phyloP scores from a whole-genome alignment of 2,113 vertebrate species.

The Baryphthengus martii region DNA sequence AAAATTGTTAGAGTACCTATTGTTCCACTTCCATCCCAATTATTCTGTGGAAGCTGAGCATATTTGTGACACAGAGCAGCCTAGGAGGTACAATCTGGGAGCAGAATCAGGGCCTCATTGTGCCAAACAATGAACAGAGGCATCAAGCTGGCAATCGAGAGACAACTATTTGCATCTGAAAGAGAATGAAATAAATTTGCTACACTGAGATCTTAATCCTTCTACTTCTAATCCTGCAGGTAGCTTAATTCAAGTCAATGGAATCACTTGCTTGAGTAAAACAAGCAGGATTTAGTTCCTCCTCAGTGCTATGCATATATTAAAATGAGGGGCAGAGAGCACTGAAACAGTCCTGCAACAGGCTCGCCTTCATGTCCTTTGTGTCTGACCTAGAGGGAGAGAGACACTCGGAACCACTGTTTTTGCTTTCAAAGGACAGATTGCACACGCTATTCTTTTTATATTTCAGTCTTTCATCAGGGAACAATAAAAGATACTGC shows the following conservation, averaged over 20 bases:
- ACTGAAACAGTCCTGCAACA: not conserved
- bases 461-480: not conserved
- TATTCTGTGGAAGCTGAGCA: not conserved
- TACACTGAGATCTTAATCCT: not conserved
- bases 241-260: conserved; percentile 23
- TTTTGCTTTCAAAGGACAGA: conserved; percentile 12
- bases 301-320: not conserved
- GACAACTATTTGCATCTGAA: conserved; percentile 13
- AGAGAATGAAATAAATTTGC: conserved; percentile 20
- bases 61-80: not conserved
- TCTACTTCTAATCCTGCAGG: conserved; percentile 10
- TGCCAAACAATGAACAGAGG: not conserved
- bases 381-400: not conserved
- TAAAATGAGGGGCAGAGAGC: not conserved
- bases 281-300: conserved; percentile 6
- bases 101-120: not conserved
- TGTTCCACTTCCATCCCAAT: not conserved
- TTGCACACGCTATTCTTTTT: not conserved
- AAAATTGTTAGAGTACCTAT: not conserved
- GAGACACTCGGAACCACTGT: not conserved
- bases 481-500: not conserved
- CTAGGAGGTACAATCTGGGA: not conserved
- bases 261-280: conserved; percentile 8
- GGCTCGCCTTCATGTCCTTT: not conserved
- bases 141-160: not conserved